phyloP scores from a whole-genome alignment of 2,113 vertebrate species.

The Leucopternis melanops region DNA sequence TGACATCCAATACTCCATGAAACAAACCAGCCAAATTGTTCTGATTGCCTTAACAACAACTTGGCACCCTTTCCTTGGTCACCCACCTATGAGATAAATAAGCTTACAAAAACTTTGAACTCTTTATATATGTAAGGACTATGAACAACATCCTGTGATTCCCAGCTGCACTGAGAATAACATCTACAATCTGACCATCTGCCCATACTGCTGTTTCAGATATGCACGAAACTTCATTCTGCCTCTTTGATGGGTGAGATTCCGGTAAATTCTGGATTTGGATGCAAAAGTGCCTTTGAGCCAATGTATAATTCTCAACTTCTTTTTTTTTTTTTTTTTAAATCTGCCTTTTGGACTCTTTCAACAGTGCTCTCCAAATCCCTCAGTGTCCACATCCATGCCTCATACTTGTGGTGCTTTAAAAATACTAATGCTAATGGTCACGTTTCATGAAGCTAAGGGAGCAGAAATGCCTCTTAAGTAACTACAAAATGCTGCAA shows the following conservation, averaged over 20 bases:
- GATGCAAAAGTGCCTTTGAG: background rate
- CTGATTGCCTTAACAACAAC: background rate
- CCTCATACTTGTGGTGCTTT: background rate
- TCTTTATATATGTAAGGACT: background rate
- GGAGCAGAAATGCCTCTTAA: background rate
- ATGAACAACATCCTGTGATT: background rate
- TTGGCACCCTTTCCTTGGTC: background rate
- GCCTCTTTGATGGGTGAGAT: background rate
- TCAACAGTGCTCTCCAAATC: background rate
- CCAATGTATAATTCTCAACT: background rate
- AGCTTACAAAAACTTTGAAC: background rate
- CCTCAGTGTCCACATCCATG: background rate
- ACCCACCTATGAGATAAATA: background rate
- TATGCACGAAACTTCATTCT: background rate
- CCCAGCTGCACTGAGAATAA: background rate
- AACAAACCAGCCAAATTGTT: background rate
- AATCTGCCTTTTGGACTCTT: background rate
- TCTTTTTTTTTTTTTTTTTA: background rate
- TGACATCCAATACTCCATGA: background rate
- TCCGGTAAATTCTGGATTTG: background rate
- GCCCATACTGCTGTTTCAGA: background rate
- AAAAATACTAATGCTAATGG: background rate
- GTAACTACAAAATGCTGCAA: background rate
- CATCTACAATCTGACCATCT: background rate
- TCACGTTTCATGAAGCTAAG: background rate